phyloP scores from a whole-genome alignment of 2,113 vertebrate species.

The Clupea harengus region DNA sequence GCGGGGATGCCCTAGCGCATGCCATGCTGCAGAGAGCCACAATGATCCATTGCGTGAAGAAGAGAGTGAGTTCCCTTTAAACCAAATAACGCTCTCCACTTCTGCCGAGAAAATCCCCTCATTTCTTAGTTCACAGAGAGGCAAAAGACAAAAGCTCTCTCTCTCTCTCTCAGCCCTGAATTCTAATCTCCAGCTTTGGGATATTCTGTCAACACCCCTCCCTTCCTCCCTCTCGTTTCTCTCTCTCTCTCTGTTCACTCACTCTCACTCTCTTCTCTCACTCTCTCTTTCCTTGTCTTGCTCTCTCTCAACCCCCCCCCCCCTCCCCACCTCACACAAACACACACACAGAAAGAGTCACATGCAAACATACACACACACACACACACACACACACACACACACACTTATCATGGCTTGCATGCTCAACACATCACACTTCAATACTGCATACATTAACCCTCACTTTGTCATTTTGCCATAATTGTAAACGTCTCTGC shows the following conservation, averaged over 20 bases:
- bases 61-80: slow-evolving; percentile 33
- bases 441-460: not conserved
- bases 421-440: not conserved
- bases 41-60: not conserved
- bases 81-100: slow-evolving; percentile 28
- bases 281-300: not conserved
- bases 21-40: slow-evolving; percentile 13
- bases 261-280: not conserved
- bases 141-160: slow-evolving; percentile 34
- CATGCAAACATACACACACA: not conserved
- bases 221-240: not conserved
- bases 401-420: not conserved
- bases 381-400: not conserved
- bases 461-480: not conserved
- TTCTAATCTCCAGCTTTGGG: slow-evolving; percentile 36
- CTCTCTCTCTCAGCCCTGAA: slow-evolving; percentile 16
- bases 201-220: slow-evolving; percentile 13
- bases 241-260: slow-evolving; percentile 4
- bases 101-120: slow-evolving; percentile 38
- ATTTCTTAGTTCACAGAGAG: slow-evolving; percentile 35
- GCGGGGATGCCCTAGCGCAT: slow-evolving; percentile 22
- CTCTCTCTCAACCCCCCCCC: not conserved
- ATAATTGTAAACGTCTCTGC: not conserved
- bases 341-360: not conserved
- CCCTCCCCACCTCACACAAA: not conserved